Base-by-base conservation (phyloP, 2,888 invertebrate genomes). In the Agriopis aurantiaria region DNA sequence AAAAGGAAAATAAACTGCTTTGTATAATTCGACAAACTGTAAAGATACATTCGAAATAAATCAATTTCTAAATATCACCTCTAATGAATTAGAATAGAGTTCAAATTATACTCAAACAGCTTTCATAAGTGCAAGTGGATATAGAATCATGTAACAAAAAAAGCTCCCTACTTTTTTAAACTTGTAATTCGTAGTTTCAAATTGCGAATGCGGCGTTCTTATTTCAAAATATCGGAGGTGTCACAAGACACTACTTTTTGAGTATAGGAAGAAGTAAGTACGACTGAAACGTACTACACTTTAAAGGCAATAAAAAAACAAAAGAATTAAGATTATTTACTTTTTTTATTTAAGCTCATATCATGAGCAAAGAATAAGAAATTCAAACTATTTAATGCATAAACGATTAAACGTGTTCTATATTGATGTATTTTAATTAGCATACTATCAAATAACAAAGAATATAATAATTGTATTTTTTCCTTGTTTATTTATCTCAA, bases 161-260 rank as follows among this genome's bases (percentile, higher is more conserved):
- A 79, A 80, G 84, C 84, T 83, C 91, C 92, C 91, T 89, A 86
- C 87, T 88, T 92, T 91, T 33, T 92, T 90, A 87, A 89, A 91
- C 88, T 88, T 90, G 90, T 94, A 94, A 94, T 94, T 93, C 89
- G 92, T 93, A 93, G 94, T 91, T 94, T 94, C 94, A 77, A 89
- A 88, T 94, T 93, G 91, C 93, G 89, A 93, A 89, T 91, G 91
- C 90, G 91, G 91, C 91, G 88, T 92, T 93, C 92, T 90, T 91
- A 93, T 93, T 93, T 93, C 93, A 93, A 93, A 94, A 94, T 93
- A 91, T 89, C 89, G 91, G 90, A 92, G 91, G 93, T 93, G 93
- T 93, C 93, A 93, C 90, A 88, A 88, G 92, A 93, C 91, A 92
- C 93, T 92, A 93, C 92, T 90, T 89, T 80, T 73, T 71, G 65